These are phyloP conservation scores for Dasyornis broadbenti DNA, from an alignment of 2,113 vertebrate genomes.

Conservation along the genomic window DNA sequence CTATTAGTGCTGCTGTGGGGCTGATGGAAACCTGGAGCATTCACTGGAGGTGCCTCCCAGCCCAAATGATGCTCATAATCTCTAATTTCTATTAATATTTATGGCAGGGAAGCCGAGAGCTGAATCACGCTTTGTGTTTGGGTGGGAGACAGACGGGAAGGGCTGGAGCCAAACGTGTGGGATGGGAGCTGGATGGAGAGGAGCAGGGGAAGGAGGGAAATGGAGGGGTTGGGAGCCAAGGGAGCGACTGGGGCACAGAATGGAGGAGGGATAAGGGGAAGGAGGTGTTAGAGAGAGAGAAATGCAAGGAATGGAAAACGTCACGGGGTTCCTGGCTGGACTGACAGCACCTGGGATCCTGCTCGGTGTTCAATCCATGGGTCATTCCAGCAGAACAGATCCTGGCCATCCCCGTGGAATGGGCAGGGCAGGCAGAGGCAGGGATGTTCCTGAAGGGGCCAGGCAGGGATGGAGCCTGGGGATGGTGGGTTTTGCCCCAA, in stretches of 20 bases:
- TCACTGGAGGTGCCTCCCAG: conserved; percentile 27
- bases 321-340: not conserved
- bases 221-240: not conserved
- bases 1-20: not conserved
- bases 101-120: conserved; percentile 41
- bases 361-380: not conserved
- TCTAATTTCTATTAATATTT: conserved; percentile 60
- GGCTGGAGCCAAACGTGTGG: conserved; percentile 48
- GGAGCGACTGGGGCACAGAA: not conserved
- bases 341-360: not conserved
- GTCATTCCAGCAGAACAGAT: not conserved
- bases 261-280: not conserved
- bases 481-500: not conserved
- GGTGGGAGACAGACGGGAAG: conserved; percentile 58
- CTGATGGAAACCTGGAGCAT: not conserved
- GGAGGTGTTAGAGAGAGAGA: not conserved
- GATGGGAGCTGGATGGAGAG: conserved; percentile 12
- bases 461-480: not conserved
- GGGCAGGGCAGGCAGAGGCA: not conserved
- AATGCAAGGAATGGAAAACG: not conserved
- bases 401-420: rapidly evolving
- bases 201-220: not conserved
- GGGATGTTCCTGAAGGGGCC: not conserved
- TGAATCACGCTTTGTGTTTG: conserved; percentile 56
- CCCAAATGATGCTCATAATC: not conserved